These are phyloP conservation scores for Odontamblyopus lacepedii DNA, from an alignment of 2,797 vertebrate species.

Conservation along the genomic window DNA sequence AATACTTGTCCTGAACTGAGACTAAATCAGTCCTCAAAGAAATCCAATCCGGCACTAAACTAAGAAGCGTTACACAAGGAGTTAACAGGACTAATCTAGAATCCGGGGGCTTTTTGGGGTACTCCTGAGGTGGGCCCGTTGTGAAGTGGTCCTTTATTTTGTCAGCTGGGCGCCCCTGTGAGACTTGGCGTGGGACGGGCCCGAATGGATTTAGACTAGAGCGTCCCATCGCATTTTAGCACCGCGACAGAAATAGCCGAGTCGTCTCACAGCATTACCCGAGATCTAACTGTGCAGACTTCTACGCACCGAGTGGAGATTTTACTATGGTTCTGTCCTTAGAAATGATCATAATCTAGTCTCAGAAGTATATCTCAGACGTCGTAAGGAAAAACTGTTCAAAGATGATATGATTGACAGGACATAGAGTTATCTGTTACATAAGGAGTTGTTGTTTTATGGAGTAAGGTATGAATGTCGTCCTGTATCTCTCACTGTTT, in stretches of 20 bases:
- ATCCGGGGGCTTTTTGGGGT: neutral
- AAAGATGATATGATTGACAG: too few species aligned
- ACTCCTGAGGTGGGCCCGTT: conserved; percentile 68
- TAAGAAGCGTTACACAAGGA: neutral
- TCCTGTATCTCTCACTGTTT: too few species aligned
- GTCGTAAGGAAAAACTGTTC: too few species aligned
- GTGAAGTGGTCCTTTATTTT: conserved; percentile 82
- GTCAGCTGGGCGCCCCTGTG: conserved; percentile 86
- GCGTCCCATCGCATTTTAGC: conserved; percentile 69
- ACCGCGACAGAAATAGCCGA: conserved; percentile 83
- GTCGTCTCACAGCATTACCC: conserved; percentile 85
- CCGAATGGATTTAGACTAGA: conserved; percentile 93
- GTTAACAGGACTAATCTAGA: neutral
- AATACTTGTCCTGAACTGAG: neutral
- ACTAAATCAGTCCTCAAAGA: neutral
- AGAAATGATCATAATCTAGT: neutral
- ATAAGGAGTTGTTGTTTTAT: too few species aligned
- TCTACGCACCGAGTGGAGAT: neutral
- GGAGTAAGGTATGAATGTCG: too few species aligned
- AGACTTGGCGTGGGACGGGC: conserved; percentile 74
- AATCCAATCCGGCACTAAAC: neutral
- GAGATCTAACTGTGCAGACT: conserved; percentile 42
- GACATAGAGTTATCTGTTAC: too few species aligned
- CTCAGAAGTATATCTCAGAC: too few species aligned
- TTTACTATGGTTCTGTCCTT: neutral